Evolutionary conservation across 2,113 vertebrate species (phyloP).

Genomic region (Toxostoma redivivum): DNA sequence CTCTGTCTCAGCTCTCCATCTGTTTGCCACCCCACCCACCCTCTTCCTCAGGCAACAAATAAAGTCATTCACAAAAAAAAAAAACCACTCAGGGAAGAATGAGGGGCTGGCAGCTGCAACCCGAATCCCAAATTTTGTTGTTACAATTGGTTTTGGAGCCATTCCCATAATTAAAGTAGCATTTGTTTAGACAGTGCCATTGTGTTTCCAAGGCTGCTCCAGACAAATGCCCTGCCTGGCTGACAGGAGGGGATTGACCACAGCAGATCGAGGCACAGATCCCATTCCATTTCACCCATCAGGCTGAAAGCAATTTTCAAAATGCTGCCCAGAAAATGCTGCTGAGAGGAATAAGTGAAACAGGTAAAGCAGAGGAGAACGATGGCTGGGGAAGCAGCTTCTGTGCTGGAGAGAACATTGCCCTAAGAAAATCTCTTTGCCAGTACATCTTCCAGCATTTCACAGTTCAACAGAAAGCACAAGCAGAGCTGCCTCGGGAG

Average conservation of each 20-base stretch:
- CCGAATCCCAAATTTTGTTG: neutral
- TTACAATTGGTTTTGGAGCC: neutral
- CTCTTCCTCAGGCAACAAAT: neutral
- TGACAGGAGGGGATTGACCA: neutral
- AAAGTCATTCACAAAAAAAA: neutral
- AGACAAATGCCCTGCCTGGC: neutral
- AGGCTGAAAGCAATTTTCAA: neutral
- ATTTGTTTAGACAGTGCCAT: neutral
- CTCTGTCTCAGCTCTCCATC: neutral
- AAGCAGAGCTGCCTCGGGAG: neutral
- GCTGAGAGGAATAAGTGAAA: neutral
- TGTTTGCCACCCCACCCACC: neutral
- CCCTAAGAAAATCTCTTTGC: neutral
- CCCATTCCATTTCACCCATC: neutral
- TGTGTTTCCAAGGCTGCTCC: neutral
- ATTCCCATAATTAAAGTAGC: neutral
- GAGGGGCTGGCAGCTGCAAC: neutral
- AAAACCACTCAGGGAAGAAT: neutral
- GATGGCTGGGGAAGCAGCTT: neutral
- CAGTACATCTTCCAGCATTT: neutral
- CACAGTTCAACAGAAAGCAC: neutral
- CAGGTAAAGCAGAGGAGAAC: neutral
- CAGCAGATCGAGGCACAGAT: neutral
- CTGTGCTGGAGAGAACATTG: neutral
- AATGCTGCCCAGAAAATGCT: neutral